Evolutionary conservation across 2,888 invertebrate genomes (phyloP).

Genomic region (Machimus atricapillus): DNA sequence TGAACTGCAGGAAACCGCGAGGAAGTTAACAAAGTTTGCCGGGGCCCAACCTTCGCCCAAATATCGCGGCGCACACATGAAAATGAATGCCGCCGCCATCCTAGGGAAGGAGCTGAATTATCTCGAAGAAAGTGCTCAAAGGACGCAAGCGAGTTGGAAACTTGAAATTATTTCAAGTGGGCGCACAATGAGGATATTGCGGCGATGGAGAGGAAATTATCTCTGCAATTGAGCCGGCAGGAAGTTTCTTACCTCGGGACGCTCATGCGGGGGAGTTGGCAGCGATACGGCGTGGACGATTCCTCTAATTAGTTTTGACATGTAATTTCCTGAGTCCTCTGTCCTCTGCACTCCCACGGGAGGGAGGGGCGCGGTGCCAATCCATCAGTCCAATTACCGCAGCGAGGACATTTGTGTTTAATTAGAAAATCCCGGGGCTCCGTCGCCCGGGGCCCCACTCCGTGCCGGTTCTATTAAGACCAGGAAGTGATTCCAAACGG

Average conservation of each 20-base stretch:
- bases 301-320: conserved; percentile 30
- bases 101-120: neutral
- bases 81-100: neutral
- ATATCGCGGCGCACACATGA: neutral
- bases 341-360: neutral
- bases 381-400: conserved; percentile 33
- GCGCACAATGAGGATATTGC: conserved; percentile 9
- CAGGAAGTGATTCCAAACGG: conserved; percentile 29
- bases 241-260: neutral
- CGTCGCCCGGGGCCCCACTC: neutral
- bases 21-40: conserved; percentile 3
- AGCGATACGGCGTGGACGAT: neutral
- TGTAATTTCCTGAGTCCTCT: conserved; percentile 26
- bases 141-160: conserved; percentile 16
- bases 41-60: neutral
- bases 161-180: conserved; percentile 29
- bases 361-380: conserved; percentile 1
- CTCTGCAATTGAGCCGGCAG: neutral
- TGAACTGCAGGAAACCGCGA: neutral
- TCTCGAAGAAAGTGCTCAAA: conserved; percentile 1
- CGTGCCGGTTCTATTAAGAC: neutral
- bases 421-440: conserved; percentile 12
- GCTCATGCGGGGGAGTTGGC: neutral
- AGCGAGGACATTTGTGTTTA: conserved; percentile 37
- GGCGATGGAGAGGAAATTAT: neutral